phyloP scores from a whole-genome alignment of 2,888 invertebrate genomes.

The Ceriagrion tenellum region DNA sequence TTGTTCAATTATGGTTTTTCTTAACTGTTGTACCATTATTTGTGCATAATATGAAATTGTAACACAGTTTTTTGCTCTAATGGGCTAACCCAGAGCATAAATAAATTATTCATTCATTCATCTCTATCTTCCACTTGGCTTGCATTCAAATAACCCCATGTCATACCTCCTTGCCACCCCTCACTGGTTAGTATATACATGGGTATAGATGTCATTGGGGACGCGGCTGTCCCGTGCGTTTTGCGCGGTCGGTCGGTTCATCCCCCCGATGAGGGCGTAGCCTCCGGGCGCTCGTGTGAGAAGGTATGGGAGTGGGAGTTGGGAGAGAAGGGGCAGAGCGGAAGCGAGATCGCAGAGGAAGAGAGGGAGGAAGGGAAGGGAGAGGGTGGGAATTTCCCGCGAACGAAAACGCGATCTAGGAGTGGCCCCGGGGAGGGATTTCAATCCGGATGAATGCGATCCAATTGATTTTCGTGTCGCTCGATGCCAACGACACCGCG shows the following conservation, averaged over 20 bases:
- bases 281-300: background rate
- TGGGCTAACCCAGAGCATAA: too few species aligned
- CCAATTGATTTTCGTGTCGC: background rate
- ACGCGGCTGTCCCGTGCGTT: background rate
- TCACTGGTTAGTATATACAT: too few species aligned
- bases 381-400: background rate
- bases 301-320: background rate
- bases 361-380: background rate
- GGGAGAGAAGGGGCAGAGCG: too few species aligned
- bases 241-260: background rate
- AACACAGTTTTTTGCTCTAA: too few species aligned
- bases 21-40: too few species aligned
- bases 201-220: too few species aligned
- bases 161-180: too few species aligned
- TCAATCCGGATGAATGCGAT: background rate
- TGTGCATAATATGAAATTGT: too few species aligned
- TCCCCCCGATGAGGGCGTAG: background rate
- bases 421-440: background rate
- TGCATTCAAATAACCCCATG: too few species aligned
- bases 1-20: too few species aligned
- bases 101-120: too few species aligned
- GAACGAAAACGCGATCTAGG: slow-evolving; percentile 9
- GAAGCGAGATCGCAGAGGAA: background rate
- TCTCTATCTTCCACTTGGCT: too few species aligned
- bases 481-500: background rate